Evolutionary conservation across 2,888 invertebrate genomes (phyloP).

Genomic region (Lasioglossum pauxillum): DNA sequence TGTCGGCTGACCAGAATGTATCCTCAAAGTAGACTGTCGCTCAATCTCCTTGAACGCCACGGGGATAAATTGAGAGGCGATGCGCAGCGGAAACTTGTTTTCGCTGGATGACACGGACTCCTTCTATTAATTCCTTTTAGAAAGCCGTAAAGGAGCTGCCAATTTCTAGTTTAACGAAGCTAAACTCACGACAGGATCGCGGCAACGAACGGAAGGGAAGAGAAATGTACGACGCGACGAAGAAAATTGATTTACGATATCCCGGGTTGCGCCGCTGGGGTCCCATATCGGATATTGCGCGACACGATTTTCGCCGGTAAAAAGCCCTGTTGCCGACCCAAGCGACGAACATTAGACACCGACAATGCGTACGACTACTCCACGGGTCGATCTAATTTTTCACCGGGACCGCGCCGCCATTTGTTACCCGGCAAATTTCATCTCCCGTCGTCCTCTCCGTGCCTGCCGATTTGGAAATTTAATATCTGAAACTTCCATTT

Average conservation of each 20-base stretch:
- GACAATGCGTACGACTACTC: constrained; percentile 28
- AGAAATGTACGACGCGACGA: constrained; percentile 47
- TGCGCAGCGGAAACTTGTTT: background rate
- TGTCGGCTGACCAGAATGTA: background rate
- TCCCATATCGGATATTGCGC: constrained; percentile 52
- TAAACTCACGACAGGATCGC: constrained; percentile 38
- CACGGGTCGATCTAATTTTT: constrained; percentile 31
- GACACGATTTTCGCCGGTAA: constrained; percentile 48
- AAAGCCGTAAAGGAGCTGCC: constrained; percentile 32
- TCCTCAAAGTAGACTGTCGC: background rate
- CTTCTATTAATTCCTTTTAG: constrained; percentile 22
- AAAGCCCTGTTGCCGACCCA: constrained; percentile 45
- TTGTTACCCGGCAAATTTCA: constrained; percentile 36
- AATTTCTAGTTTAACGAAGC: constrained; percentile 49
- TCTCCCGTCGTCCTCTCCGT: background rate
- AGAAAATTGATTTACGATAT: constrained; percentile 68
- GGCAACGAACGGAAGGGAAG: constrained; percentile 8
- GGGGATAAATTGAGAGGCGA: background rate
- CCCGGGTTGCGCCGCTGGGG: constrained; percentile 27
- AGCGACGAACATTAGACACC: constrained; percentile 14
- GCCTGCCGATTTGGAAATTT: constrained; percentile 20
- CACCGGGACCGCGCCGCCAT: background rate
- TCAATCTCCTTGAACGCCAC: background rate
- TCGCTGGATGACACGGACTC: constrained; percentile 1
- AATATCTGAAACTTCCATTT: background rate